Evolutionary conservation across 2,888 invertebrate species (phyloP).

Genomic region (Diaphora mendica): DNA sequence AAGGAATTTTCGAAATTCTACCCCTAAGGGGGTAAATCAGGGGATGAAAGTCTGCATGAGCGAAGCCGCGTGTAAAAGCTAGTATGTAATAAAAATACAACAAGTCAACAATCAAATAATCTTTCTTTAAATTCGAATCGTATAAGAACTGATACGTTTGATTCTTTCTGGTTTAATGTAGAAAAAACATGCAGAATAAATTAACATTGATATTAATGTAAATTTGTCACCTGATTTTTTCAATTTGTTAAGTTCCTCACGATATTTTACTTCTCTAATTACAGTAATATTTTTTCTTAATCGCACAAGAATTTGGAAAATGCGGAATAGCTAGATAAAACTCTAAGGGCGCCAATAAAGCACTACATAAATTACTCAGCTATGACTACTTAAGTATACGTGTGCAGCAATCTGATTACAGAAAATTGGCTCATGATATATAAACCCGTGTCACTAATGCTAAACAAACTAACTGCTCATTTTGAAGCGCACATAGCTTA

Average conservation of each 20-base stretch:
- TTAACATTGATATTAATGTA: not conserved
- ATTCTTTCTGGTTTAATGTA: not conserved
- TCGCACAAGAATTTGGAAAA: no score
- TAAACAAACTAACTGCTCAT: conserved; percentile 31
- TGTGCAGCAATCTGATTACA: no score
- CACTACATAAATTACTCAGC: not conserved
- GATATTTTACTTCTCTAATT: not conserved
- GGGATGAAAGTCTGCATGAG: no score
- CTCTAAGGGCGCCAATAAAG: no score
- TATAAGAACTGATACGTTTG: not conserved
- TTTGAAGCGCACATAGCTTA: conserved; percentile 23
- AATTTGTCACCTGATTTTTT: not conserved
- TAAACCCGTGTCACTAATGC: not conserved
- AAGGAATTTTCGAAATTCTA: no score
- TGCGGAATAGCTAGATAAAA: not conserved
- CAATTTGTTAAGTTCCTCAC: not conserved
- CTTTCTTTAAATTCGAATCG: not conserved
- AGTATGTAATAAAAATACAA: not conserved
- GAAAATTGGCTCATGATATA: not conserved
- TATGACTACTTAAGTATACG: not conserved
- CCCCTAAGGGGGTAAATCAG: no score
- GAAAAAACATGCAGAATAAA: no score
- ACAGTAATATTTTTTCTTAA: no score
- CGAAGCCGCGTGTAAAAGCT: no score
- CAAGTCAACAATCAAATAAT: no score